Conservation (phyloP, 2,888 invertebrate species). For the Carabus problematicus region DNA sequence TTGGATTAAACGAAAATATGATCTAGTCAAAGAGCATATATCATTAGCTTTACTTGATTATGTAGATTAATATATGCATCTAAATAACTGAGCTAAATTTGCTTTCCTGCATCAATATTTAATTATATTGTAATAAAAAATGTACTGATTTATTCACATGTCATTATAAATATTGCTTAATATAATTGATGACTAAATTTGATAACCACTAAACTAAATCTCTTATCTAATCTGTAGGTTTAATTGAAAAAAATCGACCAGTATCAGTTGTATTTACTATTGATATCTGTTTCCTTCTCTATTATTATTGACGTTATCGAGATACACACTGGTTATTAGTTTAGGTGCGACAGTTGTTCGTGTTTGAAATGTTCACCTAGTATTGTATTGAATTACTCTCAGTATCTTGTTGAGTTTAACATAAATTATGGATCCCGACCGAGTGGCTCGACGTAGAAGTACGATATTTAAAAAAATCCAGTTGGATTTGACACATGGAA, state of each 20-base stretch:
- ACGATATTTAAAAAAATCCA: conserved; percentile 33
- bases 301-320: too few species aligned
- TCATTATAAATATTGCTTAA: background rate
- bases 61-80: conserved; percentile 14
- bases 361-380: background rate
- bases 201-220: background rate
- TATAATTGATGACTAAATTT: conserved; percentile 3
- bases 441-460: conserved; percentile 26
- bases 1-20: conserved; percentile 30
- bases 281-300: too few species aligned
- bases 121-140: too few species aligned
- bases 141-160: too few species aligned
- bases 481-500: conserved; percentile 27
- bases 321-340: background rate
- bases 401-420: too few species aligned
- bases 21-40: conserved; percentile 30
- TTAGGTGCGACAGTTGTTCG: background rate
- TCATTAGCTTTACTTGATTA: conserved; percentile 30
- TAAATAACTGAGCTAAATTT: background rate
- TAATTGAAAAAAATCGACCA: background rate
- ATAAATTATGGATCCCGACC: conserved; percentile 27
- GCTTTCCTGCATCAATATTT: too few species aligned
- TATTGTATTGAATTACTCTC: too few species aligned
- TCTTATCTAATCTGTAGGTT: conserved; percentile 16
- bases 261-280: too few species aligned